Evolutionary conservation across 2,888 invertebrate species (phyloP).

Genomic region (Ochropleura leucogaster): DNA sequence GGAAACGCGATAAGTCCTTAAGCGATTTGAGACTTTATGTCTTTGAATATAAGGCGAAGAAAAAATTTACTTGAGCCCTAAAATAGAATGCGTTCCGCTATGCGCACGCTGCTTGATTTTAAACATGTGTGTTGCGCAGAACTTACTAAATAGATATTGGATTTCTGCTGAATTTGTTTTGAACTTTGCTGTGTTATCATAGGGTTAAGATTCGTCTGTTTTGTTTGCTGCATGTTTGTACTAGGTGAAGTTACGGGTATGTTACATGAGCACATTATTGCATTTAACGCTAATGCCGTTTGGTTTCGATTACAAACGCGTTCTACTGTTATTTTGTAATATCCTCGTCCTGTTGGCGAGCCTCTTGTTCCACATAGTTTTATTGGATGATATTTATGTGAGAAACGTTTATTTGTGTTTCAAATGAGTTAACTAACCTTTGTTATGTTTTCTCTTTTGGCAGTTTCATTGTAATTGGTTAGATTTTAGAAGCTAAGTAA

Average conservation of each 20-base stretch:
- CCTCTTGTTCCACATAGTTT: conserved; percentile 41
- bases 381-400: conserved; percentile 30
- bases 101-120: conserved; percentile 67
- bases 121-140: conserved; percentile 72
- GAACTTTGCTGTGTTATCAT: conserved; percentile 42
- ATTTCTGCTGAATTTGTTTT: conserved; percentile 35
- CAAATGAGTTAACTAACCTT: conserved; percentile 16
- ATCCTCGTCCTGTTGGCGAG: conserved; percentile 70
- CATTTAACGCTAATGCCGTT: conserved; percentile 71
- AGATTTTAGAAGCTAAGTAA: background rate
- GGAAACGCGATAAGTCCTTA: background rate
- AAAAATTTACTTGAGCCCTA: conserved; percentile 56
- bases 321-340: conserved; percentile 77
- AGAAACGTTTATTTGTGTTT: conserved; percentile 28
- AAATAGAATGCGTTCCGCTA: conserved; percentile 73
- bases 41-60: conserved; percentile 27
- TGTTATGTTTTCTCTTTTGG: conserved; percentile 34
- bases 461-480: conserved; percentile 5
- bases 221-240: conserved; percentile 40
- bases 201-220: conserved; percentile 45
- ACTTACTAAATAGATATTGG: conserved; percentile 64
- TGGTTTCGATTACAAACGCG: conserved; percentile 78
- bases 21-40: conserved; percentile 43
- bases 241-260: conserved; percentile 64
- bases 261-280: conserved; percentile 72